Evolutionary conservation across 2,888 invertebrate genomes (phyloP).

Genomic region (Agonopterix arenella): DNA sequence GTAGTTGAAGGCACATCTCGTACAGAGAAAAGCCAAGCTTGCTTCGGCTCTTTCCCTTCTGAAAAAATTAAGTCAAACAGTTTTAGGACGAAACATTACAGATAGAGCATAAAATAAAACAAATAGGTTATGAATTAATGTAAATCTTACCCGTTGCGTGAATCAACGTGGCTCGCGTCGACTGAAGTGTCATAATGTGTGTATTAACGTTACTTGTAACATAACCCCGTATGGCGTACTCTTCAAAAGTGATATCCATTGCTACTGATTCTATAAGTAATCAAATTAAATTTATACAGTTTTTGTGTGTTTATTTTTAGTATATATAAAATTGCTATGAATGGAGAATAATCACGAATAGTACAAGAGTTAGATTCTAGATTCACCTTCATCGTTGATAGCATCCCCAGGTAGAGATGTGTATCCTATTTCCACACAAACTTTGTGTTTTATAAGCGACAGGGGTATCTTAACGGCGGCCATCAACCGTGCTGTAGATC

Average conservation of each 20-base stretch:
- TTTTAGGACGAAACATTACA: no score
- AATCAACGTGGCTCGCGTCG: constrained; percentile 40
- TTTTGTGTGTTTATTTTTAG: background rate
- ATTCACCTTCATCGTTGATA: constrained; percentile 63
- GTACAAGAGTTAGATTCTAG: no score
- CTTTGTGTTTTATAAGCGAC: constrained; percentile 25
- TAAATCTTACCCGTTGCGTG: constrained; percentile 41
- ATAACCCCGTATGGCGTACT: constrained; percentile 50
- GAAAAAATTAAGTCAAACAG: background rate
- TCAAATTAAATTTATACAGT: background rate
- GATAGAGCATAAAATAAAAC: no score
- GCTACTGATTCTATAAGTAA: constrained; percentile 73
- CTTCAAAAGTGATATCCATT: constrained; percentile 78
- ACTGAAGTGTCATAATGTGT: constrained; percentile 31
- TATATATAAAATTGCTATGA: background rate
- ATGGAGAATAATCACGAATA: no score
- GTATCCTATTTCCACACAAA: constrained; percentile 34
- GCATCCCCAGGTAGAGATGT: constrained; percentile 67
- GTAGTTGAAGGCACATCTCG: constrained; percentile 42
- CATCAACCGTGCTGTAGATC: constrained; percentile 80
- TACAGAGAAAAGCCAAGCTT: constrained; percentile 60
- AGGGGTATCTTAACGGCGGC: constrained; percentile 64
- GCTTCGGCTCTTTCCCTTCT: constrained; percentile 21
- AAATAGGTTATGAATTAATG: background rate
- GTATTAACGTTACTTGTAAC: constrained; percentile 36